Conservation (phyloP, 2,797 vertebrate species). For the Stomatorhinus walkeri region DNA sequence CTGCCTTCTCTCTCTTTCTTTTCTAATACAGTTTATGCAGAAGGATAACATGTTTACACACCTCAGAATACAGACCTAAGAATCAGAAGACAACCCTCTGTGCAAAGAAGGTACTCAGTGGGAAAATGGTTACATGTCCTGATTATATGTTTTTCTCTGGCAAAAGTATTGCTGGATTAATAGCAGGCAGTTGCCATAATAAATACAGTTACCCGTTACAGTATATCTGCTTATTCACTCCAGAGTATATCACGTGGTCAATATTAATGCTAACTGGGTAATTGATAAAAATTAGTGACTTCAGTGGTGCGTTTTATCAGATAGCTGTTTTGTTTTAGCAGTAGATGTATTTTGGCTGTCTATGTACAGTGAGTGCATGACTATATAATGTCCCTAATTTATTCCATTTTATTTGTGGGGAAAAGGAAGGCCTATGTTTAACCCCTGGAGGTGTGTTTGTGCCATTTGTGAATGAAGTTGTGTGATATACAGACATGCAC, state of each 20-base stretch:
- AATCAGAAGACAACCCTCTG: neutral
- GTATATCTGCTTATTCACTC: neutral
- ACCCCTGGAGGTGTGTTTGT: constrained; percentile 5
- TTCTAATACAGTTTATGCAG: neutral
- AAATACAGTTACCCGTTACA: neutral
- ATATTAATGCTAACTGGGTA: constrained; percentile 1
- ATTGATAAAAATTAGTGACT: constrained; percentile 18
- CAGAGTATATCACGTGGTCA: neutral
- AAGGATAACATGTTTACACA: constrained; percentile 4
- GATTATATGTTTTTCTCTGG: neutral
- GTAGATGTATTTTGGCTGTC: constrained; percentile 34
- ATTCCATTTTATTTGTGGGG: constrained; percentile 27
- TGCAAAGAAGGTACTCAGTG: constrained; percentile 7
- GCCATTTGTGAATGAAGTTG: constrained; percentile 15
- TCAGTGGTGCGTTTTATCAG: constrained; percentile 31
- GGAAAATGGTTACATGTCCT: neutral
- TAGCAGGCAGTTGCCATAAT: neutral
- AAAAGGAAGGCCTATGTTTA: constrained; percentile 35
- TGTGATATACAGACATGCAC: neutral
- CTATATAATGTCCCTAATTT: constrained; percentile 40
- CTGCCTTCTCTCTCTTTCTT: constrained; percentile 17
- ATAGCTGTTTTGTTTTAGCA: constrained; percentile 31
- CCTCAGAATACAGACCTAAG: neutral
- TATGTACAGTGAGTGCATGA: constrained; percentile 53
- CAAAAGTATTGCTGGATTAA: neutral